Conservation (phyloP, 2,113 vertebrate species). For the Sebastes fasciatus region DNA sequence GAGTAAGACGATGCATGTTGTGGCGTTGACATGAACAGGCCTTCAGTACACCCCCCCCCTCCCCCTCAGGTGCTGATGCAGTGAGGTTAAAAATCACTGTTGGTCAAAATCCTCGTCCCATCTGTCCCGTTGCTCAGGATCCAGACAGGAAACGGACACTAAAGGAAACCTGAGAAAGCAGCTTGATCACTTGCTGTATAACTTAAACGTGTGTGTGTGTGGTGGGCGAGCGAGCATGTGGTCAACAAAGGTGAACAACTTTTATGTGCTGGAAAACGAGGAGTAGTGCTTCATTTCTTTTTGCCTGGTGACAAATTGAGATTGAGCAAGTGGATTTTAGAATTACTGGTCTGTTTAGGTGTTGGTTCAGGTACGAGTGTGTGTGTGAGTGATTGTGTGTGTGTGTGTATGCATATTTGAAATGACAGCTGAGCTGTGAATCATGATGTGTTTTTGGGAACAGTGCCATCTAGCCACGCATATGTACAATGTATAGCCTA, state of each 20-base stretch:
- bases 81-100: constrained; percentile 15
- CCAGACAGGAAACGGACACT: constrained; percentile 20
- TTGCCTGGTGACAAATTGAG: constrained; percentile 17
- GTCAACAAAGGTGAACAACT: constrained; percentile 12
- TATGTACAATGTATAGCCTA: constrained; percentile 38
- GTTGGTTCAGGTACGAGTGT: constrained; percentile 31
- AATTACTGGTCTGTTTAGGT: constrained; percentile 8
- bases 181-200: constrained; percentile 30
- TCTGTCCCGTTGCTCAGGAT: constrained; percentile 38
- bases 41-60: constrained; percentile 1
- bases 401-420: constrained; percentile 6
- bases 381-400: background rate
- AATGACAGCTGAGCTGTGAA: constrained; percentile 65
- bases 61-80: background rate
- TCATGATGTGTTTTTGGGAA: constrained; percentile 49
- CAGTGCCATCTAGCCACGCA: constrained; percentile 67
- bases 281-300: background rate
- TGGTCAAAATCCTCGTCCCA: constrained; percentile 2
- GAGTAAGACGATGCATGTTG: constrained; percentile 53
- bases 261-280: constrained; percentile 11
- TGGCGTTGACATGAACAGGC: background rate
- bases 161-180: constrained; percentile 41
- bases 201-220: constrained; percentile 10
- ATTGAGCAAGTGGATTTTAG: constrained; percentile 45
- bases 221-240: background rate